Conservation (phyloP, 1,140 invertebrate species). For the Cylas formicarius region DNA sequence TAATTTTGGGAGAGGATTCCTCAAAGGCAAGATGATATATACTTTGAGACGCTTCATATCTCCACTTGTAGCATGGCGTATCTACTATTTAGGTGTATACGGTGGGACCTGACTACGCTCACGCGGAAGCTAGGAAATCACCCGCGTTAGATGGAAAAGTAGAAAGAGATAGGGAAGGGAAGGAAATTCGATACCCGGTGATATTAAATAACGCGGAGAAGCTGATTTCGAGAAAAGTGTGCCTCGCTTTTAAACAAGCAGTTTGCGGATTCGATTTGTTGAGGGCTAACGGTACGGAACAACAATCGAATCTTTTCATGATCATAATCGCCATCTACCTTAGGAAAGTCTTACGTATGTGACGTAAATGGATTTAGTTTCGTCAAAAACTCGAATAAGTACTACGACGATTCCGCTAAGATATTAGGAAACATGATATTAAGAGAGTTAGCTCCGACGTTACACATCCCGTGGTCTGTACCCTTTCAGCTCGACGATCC, state of each 20-base stretch:
- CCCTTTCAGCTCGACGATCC: constrained; percentile 97
- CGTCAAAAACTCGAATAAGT: constrained; percentile 99
- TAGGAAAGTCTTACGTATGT: constrained; percentile 89
- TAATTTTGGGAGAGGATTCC: no score
- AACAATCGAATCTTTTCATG: constrained; percentile 48
- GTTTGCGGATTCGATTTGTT: constrained; percentile 99
- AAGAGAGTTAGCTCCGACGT: constrained; percentile 83
- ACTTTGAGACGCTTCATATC: not conserved
- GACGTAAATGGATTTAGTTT: constrained; percentile 99
- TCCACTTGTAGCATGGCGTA: not conserved
- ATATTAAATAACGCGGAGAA: constrained; percentile 97
- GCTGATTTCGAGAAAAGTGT: constrained; percentile 97
- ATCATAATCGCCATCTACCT: constrained; percentile 66
- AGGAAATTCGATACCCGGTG: constrained; percentile 97
- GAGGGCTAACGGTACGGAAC: constrained; percentile 67
- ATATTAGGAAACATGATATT: constrained; percentile 88
- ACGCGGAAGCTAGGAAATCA: constrained; percentile 97
- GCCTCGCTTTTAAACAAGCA: constrained; percentile 96
- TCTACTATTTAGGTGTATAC: constrained; percentile 72
- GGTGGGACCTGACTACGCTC: constrained; percentile 96
- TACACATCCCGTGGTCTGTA: constrained; percentile 95
- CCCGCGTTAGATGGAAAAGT: constrained; percentile 98
- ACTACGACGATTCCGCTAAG: constrained; percentile 99
- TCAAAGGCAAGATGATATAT: not conserved
- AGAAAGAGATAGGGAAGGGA: constrained; percentile 95